Evolutionary conservation across 2,113 vertebrate species (phyloP).

Genomic region (Carassius gibelio): DNA sequence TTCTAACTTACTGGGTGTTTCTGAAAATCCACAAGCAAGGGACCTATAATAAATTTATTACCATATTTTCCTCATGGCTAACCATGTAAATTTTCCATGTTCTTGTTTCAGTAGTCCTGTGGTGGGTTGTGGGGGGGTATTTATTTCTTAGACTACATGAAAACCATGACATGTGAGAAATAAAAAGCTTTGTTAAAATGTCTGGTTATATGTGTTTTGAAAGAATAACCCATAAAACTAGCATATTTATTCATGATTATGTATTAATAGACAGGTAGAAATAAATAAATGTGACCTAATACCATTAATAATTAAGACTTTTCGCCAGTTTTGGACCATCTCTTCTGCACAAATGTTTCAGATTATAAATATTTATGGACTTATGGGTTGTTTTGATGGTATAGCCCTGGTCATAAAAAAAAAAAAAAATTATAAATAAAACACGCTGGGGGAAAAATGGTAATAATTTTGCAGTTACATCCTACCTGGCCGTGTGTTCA

Average conservation of each 20-base stretch:
- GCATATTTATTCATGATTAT: too few relatives aligned
- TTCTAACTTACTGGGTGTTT: conserved; percentile 66
- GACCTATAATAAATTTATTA: conserved; percentile 66
- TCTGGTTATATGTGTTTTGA: neutral
- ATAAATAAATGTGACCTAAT: too few relatives aligned
- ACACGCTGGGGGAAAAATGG: too few relatives aligned
- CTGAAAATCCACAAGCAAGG: conserved; percentile 62
- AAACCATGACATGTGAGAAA: conserved; percentile 39
- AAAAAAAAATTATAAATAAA: too few relatives aligned
- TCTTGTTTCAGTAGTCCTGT: conserved; percentile 56
- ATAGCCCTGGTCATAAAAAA: neutral
- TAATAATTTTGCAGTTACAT: too few relatives aligned
- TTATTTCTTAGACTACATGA: conserved; percentile 23
- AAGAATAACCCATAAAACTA: neutral
- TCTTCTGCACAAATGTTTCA: neutral
- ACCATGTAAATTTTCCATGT: conserved; percentile 59
- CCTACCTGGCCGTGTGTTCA: too few relatives aligned
- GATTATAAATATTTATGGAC: neutral
- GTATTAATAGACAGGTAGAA: too few relatives aligned
- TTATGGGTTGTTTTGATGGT: neutral
- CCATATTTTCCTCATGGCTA: conserved; percentile 65
- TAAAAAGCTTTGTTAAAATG: neutral
- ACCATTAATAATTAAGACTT: neutral
- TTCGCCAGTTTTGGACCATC: neutral
- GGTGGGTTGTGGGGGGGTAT: conserved; percentile 33